Evolutionary conservation across 2,113 vertebrate genomes (phyloP).

Genomic region (Myocastor coypus): DNA sequence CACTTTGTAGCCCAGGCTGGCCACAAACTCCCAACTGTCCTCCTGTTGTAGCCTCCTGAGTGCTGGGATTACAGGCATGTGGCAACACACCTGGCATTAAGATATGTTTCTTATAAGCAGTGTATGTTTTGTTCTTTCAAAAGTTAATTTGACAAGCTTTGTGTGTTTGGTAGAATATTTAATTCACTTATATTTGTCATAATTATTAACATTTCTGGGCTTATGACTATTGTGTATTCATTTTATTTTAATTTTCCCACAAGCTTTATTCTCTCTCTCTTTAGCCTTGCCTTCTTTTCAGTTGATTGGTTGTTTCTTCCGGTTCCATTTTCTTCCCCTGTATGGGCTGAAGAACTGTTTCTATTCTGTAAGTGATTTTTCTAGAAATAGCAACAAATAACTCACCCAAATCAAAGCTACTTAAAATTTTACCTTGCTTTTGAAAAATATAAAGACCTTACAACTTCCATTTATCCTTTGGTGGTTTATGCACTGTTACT

Average conservation of each 20-base stretch:
- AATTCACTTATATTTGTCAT: constrained; percentile 18
- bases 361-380: constrained; percentile 17
- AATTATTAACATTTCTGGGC: neutral
- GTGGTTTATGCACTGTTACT: neutral
- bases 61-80: neutral
- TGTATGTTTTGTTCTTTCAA: neutral
- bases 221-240: neutral
- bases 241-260: neutral
- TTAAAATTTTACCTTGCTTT: constrained; percentile 28
- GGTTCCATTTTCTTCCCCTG: neutral
- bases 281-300: neutral
- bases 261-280: neutral
- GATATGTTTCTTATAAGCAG: neutral
- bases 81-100: neutral
- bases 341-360: neutral
- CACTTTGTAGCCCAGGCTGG: too few species aligned
- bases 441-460: constrained; percentile 49
- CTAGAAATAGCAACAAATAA: constrained; percentile 43
- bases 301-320: constrained; percentile 5
- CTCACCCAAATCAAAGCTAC: constrained; percentile 28
- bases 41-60: too few species aligned
- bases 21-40: too few species aligned
- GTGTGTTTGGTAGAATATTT: neutral
- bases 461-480: neutral
- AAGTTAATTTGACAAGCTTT: neutral